These are phyloP conservation scores for Argya squamiceps DNA, from an alignment of 2,797 vertebrate species.

Conservation along the genomic window DNA sequence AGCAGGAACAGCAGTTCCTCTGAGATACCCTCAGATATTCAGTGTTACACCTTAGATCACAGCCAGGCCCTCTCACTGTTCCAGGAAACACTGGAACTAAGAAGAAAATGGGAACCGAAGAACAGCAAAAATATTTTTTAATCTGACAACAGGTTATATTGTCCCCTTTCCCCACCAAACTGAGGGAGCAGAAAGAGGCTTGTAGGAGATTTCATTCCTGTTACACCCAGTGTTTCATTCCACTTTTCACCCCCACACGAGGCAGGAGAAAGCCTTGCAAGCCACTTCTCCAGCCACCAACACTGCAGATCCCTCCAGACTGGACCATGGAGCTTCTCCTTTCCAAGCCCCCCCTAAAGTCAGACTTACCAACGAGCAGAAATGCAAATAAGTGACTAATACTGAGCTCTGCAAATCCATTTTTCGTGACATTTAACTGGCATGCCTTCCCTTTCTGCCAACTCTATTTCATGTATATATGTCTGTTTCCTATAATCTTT, in stretches of 20 bases:
- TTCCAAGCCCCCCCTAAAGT: neutral
- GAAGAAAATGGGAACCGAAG: neutral
- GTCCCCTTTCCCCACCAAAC: neutral
- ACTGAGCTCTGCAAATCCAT: neutral
- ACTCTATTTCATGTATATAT: neutral
- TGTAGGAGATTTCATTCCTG: neutral
- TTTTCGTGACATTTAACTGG: neutral
- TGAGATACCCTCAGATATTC: neutral
- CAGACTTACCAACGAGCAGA: neutral
- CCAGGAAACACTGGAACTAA: neutral
- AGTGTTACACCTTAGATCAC: neutral
- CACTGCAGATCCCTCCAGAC: neutral
- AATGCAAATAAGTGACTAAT: neutral
- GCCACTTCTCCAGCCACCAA: neutral
- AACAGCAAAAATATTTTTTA: neutral
- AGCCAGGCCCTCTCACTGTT: neutral
- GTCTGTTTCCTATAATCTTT: constrained; percentile 23
- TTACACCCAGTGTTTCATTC: neutral
- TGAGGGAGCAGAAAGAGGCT: neutral
- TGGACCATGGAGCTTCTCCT: neutral
- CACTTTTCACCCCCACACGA: neutral
- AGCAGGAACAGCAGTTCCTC: neutral
- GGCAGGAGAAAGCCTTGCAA: neutral
- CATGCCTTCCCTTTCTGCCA: neutral
- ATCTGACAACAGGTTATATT: neutral